phyloP scores from a whole-genome alignment of 2,797 vertebrate genomes.

The Pygocentrus nattereri region DNA sequence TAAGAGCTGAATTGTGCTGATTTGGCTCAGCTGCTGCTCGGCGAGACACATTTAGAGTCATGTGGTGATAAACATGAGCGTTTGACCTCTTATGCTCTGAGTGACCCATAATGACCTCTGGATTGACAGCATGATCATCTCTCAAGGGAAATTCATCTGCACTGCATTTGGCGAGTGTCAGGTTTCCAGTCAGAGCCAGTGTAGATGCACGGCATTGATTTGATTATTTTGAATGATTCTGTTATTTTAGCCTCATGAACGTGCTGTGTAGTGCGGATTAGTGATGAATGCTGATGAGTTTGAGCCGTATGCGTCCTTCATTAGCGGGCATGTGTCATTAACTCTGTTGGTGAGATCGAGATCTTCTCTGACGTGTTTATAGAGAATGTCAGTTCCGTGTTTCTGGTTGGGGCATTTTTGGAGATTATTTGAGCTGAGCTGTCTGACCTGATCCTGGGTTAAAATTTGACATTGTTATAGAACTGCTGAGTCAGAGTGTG shows the following conservation, averaged over 20 bases:
- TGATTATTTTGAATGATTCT: no score
- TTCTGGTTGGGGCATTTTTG: neutral
- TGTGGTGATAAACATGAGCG: neutral
- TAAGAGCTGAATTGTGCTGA: neutral
- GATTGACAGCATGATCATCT: neutral
- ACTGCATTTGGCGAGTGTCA: neutral
- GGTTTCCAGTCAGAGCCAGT: no score
- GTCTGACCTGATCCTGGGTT: neutral
- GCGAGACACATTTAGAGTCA: neutral
- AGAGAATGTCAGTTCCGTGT: neutral
- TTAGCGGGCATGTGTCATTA: neutral
- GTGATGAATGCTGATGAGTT: no score
- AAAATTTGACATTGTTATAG: neutral
- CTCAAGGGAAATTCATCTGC: neutral
- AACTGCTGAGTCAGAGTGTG: neutral
- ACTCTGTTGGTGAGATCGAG: neutral
- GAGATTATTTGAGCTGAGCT: neutral
- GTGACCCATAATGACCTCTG: neutral
- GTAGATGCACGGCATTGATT: no score
- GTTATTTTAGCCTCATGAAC: no score
- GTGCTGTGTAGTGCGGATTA: no score
- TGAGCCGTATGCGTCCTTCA: no score
- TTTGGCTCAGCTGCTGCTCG: neutral
- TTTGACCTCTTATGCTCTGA: neutral
- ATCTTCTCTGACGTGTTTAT: neutral